phyloP scores from a whole-genome alignment of 2,888 invertebrate genomes.

The Creontiades dilutus region DNA sequence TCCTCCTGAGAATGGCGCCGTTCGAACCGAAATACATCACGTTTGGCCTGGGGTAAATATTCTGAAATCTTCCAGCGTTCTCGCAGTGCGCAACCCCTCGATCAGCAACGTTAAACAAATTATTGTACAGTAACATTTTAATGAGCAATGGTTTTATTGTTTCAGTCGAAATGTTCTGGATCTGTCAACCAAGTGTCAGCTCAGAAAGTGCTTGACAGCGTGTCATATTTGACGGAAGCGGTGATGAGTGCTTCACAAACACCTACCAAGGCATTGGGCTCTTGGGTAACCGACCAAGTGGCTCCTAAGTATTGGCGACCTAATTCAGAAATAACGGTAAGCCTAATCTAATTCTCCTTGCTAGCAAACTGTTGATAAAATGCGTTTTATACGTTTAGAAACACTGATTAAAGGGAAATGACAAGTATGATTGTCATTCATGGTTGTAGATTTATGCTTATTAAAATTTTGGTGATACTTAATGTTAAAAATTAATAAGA shows the following conservation, averaged over 20 bases:
- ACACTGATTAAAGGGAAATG: too few relatives aligned
- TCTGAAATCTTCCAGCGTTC: too few relatives aligned
- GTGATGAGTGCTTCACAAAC: slow-evolving; percentile 84
- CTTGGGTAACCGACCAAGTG: slow-evolving; percentile 88
- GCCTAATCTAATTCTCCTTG: slow-evolving; percentile 69
- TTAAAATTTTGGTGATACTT: too few relatives aligned
- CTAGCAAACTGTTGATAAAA: too few relatives aligned
- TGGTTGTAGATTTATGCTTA: too few relatives aligned
- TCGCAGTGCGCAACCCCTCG: too few relatives aligned
- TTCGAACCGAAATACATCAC: slow-evolving; percentile 84
- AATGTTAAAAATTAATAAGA: too few relatives aligned
- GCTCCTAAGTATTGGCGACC: slow-evolving; percentile 90
- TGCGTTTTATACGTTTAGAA: too few relatives aligned
- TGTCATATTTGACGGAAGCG: slow-evolving; percentile 83
- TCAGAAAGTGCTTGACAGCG: slow-evolving; percentile 83
- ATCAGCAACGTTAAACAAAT: too few relatives aligned
- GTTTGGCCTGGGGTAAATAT: slow-evolving; percentile 83
- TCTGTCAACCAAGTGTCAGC: slow-evolving; percentile 81
- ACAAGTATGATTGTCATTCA: too few relatives aligned
- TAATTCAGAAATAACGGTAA: slow-evolving; percentile 86
- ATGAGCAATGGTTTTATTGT: slow-evolving; percentile 5
- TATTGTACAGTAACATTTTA: neutral
- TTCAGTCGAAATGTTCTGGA: slow-evolving; percentile 68
- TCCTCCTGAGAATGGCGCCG: slow-evolving; percentile 85
- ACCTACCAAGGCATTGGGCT: slow-evolving; percentile 84